Base-by-base conservation (phyloP, 1,140 invertebrate species). In the Lepidurus packardi region DNA sequence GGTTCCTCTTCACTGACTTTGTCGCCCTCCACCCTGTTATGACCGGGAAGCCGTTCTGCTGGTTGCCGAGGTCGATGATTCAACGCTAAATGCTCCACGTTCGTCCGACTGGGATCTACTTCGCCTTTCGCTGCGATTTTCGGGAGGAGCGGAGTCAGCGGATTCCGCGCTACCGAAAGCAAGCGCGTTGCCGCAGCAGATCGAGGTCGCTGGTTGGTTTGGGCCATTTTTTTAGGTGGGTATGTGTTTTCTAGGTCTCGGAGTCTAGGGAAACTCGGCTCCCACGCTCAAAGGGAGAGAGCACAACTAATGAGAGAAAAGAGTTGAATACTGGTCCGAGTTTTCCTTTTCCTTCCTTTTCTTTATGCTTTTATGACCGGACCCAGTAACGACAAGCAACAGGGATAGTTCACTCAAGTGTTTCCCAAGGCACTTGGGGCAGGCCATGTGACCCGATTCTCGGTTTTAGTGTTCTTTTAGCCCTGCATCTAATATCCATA, bases 1-100 rank as follows among this genome's bases (percentile, higher is more conserved):
- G 53, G 53, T 65, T 65, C 53, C 53, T 65, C 53, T 65, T 65
- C 53, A 21, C 53, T 21, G 53, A 65, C 21, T 65, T 65, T 9
- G 53, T n/a, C 21, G 53, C 53, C 53, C 53, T 21, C 53, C 53
- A 65, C 53, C 53, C 53, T 65, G 34, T 4, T 34, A 4, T 34
- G 34, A 65, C 53, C 53, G 21, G 53, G 53, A 65, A 65, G 53
- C 53, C 53, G 53, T 65, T 65, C 53, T 13, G 53, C 16, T 65
- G 21, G 16, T 21, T n/a, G 16, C 53, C 53, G 53, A 21, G 53
- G 53, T 65, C 53, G 53, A 13, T 65, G 53, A 21, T 65, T 65
- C 13, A 65, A 13, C 8, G 53, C 53, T 65, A 65, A 65, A 65
- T 65, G 53, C 13, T 65, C 53, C 16, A 65, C 53, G 13, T 65